Percentiles rank a stretch among this genome's conserved stretches.
Evolutionary conservation across 2,113 vertebrate genomes (phyloP).

Genomic region (Mystacornis crossleyi): DNA sequence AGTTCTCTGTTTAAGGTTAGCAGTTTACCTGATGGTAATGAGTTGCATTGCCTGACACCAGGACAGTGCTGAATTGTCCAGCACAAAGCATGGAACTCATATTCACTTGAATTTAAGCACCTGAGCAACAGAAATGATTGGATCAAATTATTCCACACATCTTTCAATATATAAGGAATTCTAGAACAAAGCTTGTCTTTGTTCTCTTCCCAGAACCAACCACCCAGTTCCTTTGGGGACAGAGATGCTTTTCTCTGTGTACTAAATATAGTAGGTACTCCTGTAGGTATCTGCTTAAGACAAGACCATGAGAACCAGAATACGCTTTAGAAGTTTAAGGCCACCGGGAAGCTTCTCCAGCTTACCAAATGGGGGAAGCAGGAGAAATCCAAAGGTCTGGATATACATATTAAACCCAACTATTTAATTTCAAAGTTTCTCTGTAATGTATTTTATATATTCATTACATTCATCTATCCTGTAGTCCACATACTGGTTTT

Average conservation of each 20-base stretch:
- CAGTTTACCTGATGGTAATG: background rate
- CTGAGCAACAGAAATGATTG: rapidly evolving
- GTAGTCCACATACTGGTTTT: background rate
- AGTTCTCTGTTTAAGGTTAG: background rate
- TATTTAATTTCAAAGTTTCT: background rate
- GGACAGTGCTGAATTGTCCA: background rate
- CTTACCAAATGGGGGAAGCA: background rate
- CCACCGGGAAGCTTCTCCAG: background rate
- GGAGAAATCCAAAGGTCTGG: background rate
- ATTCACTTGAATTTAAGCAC: background rate
- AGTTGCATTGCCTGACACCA: background rate
- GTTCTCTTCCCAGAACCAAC: background rate
- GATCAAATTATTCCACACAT: background rate
- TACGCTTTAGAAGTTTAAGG: background rate
- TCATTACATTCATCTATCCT: background rate
- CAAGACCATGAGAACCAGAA: background rate
- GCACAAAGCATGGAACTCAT: background rate
- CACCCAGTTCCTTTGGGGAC: background rate
- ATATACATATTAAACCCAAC: background rate
- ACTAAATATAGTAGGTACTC: background rate
- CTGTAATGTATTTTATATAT: background rate
- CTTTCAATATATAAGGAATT: background rate
- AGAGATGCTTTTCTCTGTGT: background rate
- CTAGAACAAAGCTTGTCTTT: background rate
- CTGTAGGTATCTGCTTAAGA: background rate